phyloP scores from a whole-genome alignment of 2,113 vertebrate species.

The Azemiops feae region DNA sequence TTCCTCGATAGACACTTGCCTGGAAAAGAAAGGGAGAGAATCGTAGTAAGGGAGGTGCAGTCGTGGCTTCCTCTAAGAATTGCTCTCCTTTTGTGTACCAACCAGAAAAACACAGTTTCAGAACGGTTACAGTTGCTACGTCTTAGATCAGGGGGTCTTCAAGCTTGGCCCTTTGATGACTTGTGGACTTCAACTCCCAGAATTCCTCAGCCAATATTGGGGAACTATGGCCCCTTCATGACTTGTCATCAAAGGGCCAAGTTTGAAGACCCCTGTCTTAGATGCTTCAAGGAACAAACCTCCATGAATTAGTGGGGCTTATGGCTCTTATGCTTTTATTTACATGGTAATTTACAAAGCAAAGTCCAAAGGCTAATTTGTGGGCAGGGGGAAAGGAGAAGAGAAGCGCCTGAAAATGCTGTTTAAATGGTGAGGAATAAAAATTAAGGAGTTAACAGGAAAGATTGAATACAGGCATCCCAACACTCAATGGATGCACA shows the following conservation, averaged over 20 bases:
- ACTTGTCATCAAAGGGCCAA: too few relatives aligned
- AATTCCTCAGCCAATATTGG: too few relatives aligned
- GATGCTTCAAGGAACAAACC: too few relatives aligned
- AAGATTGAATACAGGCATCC: background rate
- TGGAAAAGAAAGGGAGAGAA: conserved; percentile 64
- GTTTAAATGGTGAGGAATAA: background rate
- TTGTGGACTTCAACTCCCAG: too few relatives aligned
- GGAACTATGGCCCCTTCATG: too few relatives aligned
- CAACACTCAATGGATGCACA: background rate
- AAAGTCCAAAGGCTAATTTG: background rate
- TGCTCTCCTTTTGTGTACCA: background rate
- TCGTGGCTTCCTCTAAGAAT: background rate
- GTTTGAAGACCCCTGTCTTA: too few relatives aligned
- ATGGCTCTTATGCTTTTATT: background rate
- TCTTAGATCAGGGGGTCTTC: too few relatives aligned
- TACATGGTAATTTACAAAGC: background rate
- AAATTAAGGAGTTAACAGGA: background rate
- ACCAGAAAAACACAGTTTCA: background rate
- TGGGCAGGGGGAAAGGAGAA: background rate
- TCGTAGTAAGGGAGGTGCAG: too few relatives aligned
- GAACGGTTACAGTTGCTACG: background rate
- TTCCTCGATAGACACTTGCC: conserved; percentile 99
- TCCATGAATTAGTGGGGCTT: background rate
- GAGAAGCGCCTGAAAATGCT: background rate
- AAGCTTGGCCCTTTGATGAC: too few relatives aligned